Evolutionary conservation across 2,113 vertebrate genomes (phyloP).

Genomic region (Asarcornis scutulata): DNA sequence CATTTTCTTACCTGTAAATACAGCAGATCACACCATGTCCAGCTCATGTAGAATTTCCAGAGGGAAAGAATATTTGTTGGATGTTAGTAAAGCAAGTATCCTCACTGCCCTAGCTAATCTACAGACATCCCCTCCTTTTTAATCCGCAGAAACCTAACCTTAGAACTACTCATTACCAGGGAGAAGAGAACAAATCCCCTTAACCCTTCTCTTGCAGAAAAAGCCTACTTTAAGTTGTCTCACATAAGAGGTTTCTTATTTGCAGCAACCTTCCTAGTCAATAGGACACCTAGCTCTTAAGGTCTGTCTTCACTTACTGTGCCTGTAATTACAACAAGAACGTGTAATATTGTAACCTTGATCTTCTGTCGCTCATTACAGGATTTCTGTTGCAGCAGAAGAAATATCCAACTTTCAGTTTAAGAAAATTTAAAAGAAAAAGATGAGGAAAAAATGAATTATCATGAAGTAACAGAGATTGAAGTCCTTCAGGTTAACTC

Average conservation of each 20-base stretch:
- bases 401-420: background rate
- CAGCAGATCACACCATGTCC: background rate
- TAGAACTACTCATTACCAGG: conserved; percentile 48
- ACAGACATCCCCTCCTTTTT: conserved; percentile 75
- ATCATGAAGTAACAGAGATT: background rate
- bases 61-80: conserved; percentile 12
- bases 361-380: background rate
- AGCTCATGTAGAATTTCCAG: background rate
- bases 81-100: conserved; percentile 64
- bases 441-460: background rate
- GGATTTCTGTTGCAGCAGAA: background rate
- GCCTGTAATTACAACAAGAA: background rate
- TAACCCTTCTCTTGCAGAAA: conserved; percentile 59
- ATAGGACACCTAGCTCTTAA: background rate
- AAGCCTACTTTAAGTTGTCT: background rate
- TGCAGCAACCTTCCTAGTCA: background rate
- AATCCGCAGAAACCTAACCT: conserved; percentile 74
- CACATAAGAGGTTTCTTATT: background rate
- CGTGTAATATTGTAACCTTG: fast-evolving
- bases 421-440: background rate
- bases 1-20: conserved; percentile 71
- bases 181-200: conserved; percentile 63
- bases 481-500: background rate
- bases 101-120: conserved; percentile 70
- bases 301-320: background rate